Conservation (phyloP, 2,113 vertebrate genomes). For the Cyprinodon variegatus region DNA sequence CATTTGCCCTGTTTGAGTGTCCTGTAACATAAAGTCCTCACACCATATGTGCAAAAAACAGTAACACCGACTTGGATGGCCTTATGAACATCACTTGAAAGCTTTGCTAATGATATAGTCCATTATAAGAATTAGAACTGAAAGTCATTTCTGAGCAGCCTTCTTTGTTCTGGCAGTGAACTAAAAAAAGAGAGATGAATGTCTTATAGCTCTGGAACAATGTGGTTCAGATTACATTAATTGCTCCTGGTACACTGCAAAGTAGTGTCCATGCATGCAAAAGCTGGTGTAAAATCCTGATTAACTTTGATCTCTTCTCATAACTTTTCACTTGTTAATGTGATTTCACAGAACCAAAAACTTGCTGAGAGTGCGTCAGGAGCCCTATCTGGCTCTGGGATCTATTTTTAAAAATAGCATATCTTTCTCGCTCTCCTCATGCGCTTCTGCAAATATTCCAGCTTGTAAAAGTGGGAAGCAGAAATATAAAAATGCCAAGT, state of each 20-base stretch:
- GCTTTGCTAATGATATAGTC: neutral
- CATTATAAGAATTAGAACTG: neutral
- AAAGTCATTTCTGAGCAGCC: neutral
- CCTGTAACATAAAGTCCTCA: neutral
- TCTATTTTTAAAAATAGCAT: slow-evolving; percentile 59
- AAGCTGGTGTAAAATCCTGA: slow-evolving; percentile 17
- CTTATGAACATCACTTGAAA: neutral
- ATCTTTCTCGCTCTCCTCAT: slow-evolving; percentile 37
- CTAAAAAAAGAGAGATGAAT: neutral
- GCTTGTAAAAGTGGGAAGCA: slow-evolving; percentile 29
- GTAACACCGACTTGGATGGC: neutral
- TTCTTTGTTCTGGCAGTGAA: neutral
- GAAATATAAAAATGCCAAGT: slow-evolving; percentile 25
- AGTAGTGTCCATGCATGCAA: neutral
- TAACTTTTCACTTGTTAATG: slow-evolving; percentile 38
- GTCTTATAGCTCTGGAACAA: slow-evolving; percentile 3
- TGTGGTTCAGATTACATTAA: slow-evolving; percentile 18
- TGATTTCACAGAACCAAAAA: slow-evolving; percentile 39
- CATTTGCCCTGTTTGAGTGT: neutral
- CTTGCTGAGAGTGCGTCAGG: slow-evolving; percentile 43
- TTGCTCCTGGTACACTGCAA: slow-evolving; percentile 7
- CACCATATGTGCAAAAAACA: neutral
- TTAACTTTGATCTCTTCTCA: slow-evolving; percentile 5
- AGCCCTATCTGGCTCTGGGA: slow-evolving; percentile 32
- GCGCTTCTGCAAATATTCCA: slow-evolving; percentile 12